phyloP scores from a whole-genome alignment of 2,797 vertebrate species.

The Bradypodion ventrale region DNA sequence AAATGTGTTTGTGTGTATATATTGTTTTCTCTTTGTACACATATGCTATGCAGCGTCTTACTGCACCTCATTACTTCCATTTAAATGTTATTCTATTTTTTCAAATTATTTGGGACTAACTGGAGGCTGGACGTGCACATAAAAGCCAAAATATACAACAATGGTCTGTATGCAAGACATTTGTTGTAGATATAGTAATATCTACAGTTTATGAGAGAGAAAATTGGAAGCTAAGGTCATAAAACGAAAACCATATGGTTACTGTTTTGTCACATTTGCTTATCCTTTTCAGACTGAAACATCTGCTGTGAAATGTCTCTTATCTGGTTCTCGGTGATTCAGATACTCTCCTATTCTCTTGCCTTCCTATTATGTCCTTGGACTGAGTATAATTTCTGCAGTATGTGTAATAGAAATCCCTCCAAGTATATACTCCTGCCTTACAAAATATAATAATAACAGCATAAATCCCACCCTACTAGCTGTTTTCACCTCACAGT shows the following conservation, averaged over 20 bases:
- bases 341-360: not conserved
- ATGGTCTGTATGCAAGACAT: not conserved
- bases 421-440: not conserved
- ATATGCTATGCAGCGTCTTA: too few relatives aligned
- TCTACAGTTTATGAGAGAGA: slow-evolving; percentile 11
- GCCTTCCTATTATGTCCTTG: not conserved
- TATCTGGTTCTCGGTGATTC: not conserved
- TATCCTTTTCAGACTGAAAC: not conserved
- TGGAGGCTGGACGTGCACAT: not conserved
- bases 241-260: not conserved
- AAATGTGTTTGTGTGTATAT: too few relatives aligned
- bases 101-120: not conserved
- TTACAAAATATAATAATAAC: not conserved
- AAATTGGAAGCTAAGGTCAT: not conserved
- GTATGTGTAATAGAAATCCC: not conserved
- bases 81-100: too few relatives aligned
- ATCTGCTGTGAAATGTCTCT: not conserved
- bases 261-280: not conserved
- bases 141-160: not conserved
- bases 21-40: too few relatives aligned
- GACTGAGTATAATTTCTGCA: not conserved
- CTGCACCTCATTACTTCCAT: too few relatives aligned
- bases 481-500: not conserved
- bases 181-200: not conserved
- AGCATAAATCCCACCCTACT: not conserved